Evolutionary conservation across 2,113 vertebrate species (phyloP).

Genomic region (Bambusicola thoracicus): DNA sequence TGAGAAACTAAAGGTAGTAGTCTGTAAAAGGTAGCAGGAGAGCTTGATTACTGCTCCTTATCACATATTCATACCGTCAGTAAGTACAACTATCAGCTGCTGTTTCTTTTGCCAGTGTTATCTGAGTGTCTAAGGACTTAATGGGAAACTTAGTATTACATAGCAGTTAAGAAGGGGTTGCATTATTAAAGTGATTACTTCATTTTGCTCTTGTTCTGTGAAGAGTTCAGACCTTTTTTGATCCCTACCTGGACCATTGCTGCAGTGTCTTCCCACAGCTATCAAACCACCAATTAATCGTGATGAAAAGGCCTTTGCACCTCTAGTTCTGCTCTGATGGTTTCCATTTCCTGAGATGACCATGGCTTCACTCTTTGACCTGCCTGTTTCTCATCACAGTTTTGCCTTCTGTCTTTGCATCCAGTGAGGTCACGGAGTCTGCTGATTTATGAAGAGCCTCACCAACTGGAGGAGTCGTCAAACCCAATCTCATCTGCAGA

Average conservation of each 20-base stretch:
- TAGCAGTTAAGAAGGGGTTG: neutral
- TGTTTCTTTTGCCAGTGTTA: neutral
- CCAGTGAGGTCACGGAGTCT: slow-evolving; percentile 94
- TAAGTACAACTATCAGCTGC: neutral
- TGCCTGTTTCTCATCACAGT: neutral
- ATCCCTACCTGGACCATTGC: neutral
- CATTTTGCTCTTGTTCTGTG: neutral
- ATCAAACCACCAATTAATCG: neutral
- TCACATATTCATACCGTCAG: neutral
- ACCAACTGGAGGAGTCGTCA: slow-evolving; percentile 81
- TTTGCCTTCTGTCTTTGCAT: neutral
- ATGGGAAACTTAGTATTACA: neutral
- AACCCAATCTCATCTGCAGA: slow-evolving; percentile 83
- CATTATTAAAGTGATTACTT: neutral
- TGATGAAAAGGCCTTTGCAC: neutral
- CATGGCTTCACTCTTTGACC: neutral
- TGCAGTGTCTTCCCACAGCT: neutral
- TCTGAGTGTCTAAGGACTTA: neutral
- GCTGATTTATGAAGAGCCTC: slow-evolving; percentile 87
- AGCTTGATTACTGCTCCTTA: neutral
- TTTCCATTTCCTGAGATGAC: neutral
- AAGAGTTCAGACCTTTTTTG: neutral
- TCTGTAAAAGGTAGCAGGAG: neutral
- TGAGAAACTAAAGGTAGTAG: neutral
- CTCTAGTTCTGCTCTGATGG: neutral